Conservation (phyloP, 2,888 invertebrate species). For the Rambutsinella grinnellia region DNA sequence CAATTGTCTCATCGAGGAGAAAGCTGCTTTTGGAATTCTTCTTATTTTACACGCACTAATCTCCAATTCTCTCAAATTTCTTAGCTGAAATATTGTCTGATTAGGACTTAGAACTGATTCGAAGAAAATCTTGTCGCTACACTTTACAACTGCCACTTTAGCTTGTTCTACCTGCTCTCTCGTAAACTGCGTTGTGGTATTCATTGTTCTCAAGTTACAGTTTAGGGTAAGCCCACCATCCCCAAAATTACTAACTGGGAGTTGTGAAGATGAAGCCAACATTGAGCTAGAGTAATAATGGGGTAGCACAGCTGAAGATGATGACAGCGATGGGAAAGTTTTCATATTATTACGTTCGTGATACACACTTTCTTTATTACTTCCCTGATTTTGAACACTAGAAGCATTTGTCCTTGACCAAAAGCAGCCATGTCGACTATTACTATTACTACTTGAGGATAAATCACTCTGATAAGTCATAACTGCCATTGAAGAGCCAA, state of each 20-base stretch:
- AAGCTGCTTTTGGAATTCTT: slow-evolving; percentile 63
- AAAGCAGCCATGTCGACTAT: slow-evolving; percentile 56
- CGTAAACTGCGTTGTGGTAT: slow-evolving; percentile 42
- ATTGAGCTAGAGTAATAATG: slow-evolving; percentile 26
- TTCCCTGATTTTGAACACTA: no score
- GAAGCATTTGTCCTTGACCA: slow-evolving; percentile 61
- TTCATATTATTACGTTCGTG: slow-evolving; percentile 19
- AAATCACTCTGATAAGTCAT: slow-evolving; percentile 64
- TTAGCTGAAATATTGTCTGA: slow-evolving; percentile 67
- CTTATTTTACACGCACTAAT: slow-evolving; percentile 68
- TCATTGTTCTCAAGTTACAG: slow-evolving; percentile 60
- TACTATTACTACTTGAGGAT: slow-evolving; percentile 44
- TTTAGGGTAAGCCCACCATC: slow-evolving; percentile 39
- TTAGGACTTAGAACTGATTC: slow-evolving; percentile 83
- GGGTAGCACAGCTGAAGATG: slow-evolving; percentile 18
- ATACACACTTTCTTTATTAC: slow-evolving; percentile 9
- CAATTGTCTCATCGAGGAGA: slow-evolving; percentile 63
- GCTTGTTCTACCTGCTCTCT: slow-evolving; percentile 57
- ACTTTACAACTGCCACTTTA: slow-evolving; percentile 76
- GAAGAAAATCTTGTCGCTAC: slow-evolving; percentile 82
- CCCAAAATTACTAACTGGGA: not conserved
- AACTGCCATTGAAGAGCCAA: slow-evolving; percentile 60
- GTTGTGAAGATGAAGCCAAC: slow-evolving; percentile 16
- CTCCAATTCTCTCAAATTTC: slow-evolving; percentile 67
- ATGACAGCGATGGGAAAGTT: slow-evolving; percentile 31